Evolutionary conservation across 2,797 vertebrate species (phyloP).

Genomic region (Leontopithecus rosalia): DNA sequence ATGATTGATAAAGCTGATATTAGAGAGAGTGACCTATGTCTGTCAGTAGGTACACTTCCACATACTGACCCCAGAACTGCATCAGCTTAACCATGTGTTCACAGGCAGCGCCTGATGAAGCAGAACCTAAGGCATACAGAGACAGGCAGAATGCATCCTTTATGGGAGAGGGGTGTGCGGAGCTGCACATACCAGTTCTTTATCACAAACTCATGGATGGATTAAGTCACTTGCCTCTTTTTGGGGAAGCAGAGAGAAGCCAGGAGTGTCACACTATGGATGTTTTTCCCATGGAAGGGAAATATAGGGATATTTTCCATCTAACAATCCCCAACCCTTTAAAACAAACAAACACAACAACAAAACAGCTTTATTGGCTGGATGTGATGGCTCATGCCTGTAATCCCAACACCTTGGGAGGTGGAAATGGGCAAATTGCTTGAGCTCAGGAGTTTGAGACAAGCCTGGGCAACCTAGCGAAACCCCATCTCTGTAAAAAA

Average conservation of each 20-base stretch:
- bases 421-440: accelerated
- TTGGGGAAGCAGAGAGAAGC: neutral
- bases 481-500: neutral
- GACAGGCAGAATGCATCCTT: neutral
- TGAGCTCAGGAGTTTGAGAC: neutral
- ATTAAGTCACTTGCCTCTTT: neutral
- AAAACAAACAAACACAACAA: neutral
- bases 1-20: neutral
- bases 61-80: neutral
- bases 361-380: neutral
- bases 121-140: neutral
- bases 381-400: neutral
- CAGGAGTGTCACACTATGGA: neutral
- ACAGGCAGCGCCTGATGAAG: neutral
- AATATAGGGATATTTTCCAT: neutral
- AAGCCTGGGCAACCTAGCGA: neutral
- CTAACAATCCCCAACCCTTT: neutral
- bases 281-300: neutral
- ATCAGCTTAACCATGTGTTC: neutral
- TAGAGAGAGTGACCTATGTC: neutral
- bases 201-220: neutral
- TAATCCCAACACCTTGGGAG: neutral
- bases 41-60: neutral
- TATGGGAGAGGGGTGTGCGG: neutral
- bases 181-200: neutral